phyloP scores from a whole-genome alignment of 2,113 vertebrate species.

The Synodontis membranacea region DNA sequence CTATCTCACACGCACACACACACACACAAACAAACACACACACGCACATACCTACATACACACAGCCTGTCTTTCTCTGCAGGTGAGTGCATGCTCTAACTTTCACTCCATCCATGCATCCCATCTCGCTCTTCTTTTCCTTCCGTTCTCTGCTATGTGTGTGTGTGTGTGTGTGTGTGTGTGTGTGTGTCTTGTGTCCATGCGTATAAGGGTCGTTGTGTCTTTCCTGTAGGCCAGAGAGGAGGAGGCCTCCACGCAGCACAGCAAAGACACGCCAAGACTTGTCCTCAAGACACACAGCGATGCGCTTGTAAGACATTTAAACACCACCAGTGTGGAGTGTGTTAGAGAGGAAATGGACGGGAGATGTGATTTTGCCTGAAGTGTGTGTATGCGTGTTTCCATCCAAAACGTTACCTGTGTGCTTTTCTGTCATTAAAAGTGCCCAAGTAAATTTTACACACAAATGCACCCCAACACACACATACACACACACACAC shows the following conservation, averaged over 20 bases:
- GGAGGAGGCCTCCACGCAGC: conserved; percentile 98
- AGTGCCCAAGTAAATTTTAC: not conserved
- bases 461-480: not conserved
- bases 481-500: not conserved
- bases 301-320: conserved; percentile 99
- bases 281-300: conserved; percentile 99
- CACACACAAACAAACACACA: conserved; percentile 24
- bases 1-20: conserved; percentile 22
- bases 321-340: conserved; percentile 43
- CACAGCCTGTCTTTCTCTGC: conserved; percentile 30
- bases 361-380: conserved; percentile 25
- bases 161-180: conserved; percentile 68
- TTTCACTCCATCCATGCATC: conserved; percentile 49
- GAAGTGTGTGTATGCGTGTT: conserved; percentile 28
- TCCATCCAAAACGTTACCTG: not conserved
- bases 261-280: conserved; percentile 99
- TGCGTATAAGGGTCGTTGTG: conserved; percentile 99
- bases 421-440: not conserved
- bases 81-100: conserved; percentile 48
- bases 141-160: conserved; percentile 74
- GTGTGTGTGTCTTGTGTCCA: conserved; percentile 77
- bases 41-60: conserved; percentile 19
- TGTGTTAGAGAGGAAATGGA: conserved; percentile 28
- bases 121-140: conserved; percentile 63
- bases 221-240: conserved; percentile 99